Evolutionary conservation across 37 sponge, comb jelly and placozoan species (phyloP).

Genomic region (Beroe ovata): DNA sequence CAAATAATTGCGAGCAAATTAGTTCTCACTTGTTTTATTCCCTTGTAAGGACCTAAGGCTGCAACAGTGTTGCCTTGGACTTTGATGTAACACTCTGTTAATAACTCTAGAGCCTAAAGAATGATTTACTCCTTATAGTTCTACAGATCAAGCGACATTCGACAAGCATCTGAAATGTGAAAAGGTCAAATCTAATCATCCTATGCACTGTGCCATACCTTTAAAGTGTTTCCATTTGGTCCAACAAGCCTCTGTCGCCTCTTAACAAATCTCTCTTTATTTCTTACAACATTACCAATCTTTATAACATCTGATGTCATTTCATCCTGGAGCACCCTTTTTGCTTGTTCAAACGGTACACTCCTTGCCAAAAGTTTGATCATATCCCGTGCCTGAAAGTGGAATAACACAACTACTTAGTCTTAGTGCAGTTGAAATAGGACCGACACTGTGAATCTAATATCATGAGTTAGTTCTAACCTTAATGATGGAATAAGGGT

Average conservation of each 20-base stretch:
- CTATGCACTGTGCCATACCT: slow-evolving; percentile 70
- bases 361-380: slow-evolving; percentile 95
- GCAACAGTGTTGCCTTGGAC: slow-evolving; percentile 97
- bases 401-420: background rate
- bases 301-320: slow-evolving; percentile 93
- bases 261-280: slow-evolving; percentile 95
- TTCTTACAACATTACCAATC: slow-evolving; percentile 87
- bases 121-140: no score
- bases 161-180: background rate
- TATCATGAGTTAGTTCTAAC: slow-evolving; percentile 5
- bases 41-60: slow-evolving; percentile 80
- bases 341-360: slow-evolving; percentile 95
- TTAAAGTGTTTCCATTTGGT: slow-evolving; percentile 91
- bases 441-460: background rate
- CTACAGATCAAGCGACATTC: background rate
- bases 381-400: slow-evolving; percentile 78
- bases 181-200: background rate
- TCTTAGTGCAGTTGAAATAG: background rate
- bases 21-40: slow-evolving; percentile 80
- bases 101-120: slow-evolving; percentile 95
- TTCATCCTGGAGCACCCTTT: slow-evolving; percentile 80
- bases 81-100: slow-evolving; percentile 93
- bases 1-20: background rate
- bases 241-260: slow-evolving; percentile 92
- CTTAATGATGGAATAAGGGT: slow-evolving; percentile 95